phyloP scores from a whole-genome alignment of 2,888 invertebrate species.

The Tolmerus cingulatus region DNA sequence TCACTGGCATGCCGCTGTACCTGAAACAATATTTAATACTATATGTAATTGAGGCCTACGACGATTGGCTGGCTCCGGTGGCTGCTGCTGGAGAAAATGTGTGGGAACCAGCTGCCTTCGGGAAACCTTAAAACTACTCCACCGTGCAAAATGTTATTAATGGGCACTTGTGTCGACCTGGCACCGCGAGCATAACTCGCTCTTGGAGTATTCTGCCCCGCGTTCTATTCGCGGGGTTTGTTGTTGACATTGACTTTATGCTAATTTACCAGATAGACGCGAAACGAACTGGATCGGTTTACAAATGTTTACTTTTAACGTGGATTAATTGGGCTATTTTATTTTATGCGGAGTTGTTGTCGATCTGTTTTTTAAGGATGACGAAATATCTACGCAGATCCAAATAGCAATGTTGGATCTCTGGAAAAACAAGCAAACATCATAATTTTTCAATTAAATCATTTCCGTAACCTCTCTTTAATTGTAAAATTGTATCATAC shows the following conservation, averaged over 20 bases:
- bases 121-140: not conserved
- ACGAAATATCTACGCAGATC: not conserved
- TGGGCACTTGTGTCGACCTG: not conserved
- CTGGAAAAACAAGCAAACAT: too few species aligned
- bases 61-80: not conserved
- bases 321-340: not conserved
- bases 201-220: not conserved
- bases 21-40: not conserved
- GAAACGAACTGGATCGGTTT: not conserved
- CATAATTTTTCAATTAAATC: too few species aligned
- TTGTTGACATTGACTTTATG: conserved; percentile 13
- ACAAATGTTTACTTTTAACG: not conserved
- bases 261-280: not conserved
- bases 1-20: not conserved
- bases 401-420: not conserved
- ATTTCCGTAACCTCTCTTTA: too few species aligned
- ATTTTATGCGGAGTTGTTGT: not conserved
- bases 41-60: not conserved
- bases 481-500: too few species aligned
- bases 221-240: not conserved
- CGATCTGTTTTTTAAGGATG: not conserved
- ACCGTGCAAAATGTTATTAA: not conserved
- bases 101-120: not conserved
- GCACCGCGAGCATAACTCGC: not conserved
- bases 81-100: not conserved